Base-by-base conservation (phyloP, 2,888 invertebrate genomes). In the Caenorhabditis sp. region DNA sequence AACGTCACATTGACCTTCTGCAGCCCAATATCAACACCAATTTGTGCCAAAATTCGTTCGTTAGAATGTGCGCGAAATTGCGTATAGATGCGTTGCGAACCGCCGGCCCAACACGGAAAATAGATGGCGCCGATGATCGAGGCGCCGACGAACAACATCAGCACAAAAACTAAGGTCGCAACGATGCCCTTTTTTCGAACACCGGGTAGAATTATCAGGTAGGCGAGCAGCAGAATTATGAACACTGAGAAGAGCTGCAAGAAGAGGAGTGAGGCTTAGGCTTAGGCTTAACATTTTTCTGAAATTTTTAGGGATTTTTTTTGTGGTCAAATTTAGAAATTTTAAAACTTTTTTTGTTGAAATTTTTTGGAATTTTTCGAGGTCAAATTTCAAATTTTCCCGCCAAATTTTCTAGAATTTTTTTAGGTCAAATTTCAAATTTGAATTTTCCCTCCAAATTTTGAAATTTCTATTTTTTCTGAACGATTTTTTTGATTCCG, bases 1-100 rank as follows among this genome's bases (percentile, higher is more conserved):
- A 86, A 66, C 19, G 86, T 83, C 58, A 86, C 77, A 68, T 86
- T 86, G 55, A 86, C 71, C 24, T 79, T 71, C 53, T 75, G 69
- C n/a, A 86, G 67, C 14, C 86, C 86, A 58, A 86, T 83, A 58
- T 81, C 76, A 17, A 86, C 84, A 5, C 84, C 84, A 21, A 86
- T 66, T 37, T 66, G 50, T 23, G 84, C 78, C 60, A 83, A 72
- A 59, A 85, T 84, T 27, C 84, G 66, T 62, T 84, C 81, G 27
- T 74, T 78, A 8, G 86, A 83, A 62, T 84, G 81, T 6, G 82
- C 79, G 54, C 81, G 65, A 63, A 85, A 81, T 62, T 85, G 85
- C 10, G 83, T 76, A 57, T 86, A 78, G 63, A 86, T 82, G 54
- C 64, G 67, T 31, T 79, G 77, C 19, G 73, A 76, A 51, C 84